Evolutionary conservation across 2,888 invertebrate species (phyloP), one percentile per base, ranked within the genome.

Genomic region (Teleiodes luculella): DNA sequence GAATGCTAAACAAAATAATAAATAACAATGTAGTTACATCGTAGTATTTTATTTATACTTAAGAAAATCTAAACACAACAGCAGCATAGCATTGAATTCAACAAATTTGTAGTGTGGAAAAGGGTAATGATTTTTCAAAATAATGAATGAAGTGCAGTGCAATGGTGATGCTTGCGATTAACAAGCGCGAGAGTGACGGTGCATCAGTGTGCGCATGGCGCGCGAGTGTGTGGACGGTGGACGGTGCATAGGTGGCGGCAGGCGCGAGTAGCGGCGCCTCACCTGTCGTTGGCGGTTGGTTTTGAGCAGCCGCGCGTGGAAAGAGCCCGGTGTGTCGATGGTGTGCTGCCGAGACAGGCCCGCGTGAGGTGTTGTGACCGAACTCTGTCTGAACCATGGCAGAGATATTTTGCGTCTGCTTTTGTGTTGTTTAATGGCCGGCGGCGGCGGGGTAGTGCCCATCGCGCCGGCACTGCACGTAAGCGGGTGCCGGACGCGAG

Each of bases 331-430:
- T 64, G 96, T 95, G 86, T 96, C 96, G 88, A 97, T 96, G 83
- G 96, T 96, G 81, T 96, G 96, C 82, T 96, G 96, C 54, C 96
- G 92, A 58, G 95, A 92, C 55, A 96, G 92, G 54, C 92, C 91
- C 59, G 94, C 94, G 83, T 95, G 95, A 52, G 93, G 92, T 68
- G 92, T 91, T 72, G 92, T 91, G 66, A 94, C 93, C 57, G 95
- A 95, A 70, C 93, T 93, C 83, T 96, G 96, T 52, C 96, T 91
- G 85, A 96, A 96, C 96, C 96, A 97, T 63, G 96, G 96, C 76
- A 96, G 87, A 54, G 96, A 96, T 69, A 96, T 96, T 86, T 96
- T 97, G 72, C 96, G 92, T 59, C 95, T 93, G 65, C 93, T 92
- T 78, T 95, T 95, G 76, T 93, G 92, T 80, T 84, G 91, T 82